These are phyloP conservation scores for Salvelinus alpinus DNA, from an alignment of 2,113 vertebrate species.

Conservation along the genomic window DNA sequence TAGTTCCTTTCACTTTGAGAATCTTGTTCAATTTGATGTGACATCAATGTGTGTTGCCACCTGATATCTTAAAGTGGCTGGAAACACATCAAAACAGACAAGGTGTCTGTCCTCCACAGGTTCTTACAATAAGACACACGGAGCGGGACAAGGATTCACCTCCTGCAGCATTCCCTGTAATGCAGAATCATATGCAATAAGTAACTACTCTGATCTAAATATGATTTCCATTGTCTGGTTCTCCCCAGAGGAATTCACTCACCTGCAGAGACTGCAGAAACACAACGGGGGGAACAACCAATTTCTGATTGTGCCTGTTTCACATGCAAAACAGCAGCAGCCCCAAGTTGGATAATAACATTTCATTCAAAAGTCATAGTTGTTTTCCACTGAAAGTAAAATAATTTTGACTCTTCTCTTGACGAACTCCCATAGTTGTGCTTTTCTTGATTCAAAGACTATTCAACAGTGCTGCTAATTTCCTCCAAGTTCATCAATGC, in stretches of 20 bases:
- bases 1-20: slow-evolving; percentile 45
- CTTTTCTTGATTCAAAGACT: slow-evolving; percentile 26
- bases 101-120: slow-evolving; percentile 74
- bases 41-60: slow-evolving; percentile 51
- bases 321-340: slow-evolving; percentile 63
- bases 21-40: slow-evolving; percentile 60
- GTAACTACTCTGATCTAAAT: slow-evolving; percentile 74
- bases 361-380: slow-evolving; percentile 33
- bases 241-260: slow-evolving; percentile 64
- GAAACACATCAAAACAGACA: slow-evolving; percentile 47
- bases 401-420: background rate
- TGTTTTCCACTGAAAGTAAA: slow-evolving; percentile 14
- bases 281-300: background rate
- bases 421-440: background rate
- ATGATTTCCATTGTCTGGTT: slow-evolving; percentile 61
- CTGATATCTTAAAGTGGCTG: slow-evolving; percentile 53
- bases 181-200: slow-evolving; percentile 81
- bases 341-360: slow-evolving; percentile 39
- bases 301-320: slow-evolving; percentile 40
- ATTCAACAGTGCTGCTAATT: slow-evolving; percentile 26
- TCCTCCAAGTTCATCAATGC: slow-evolving; percentile 44
- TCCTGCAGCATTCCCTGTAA: slow-evolving; percentile 81
- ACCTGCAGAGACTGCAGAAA: slow-evolving; percentile 61
- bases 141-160: slow-evolving; percentile 89
- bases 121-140: slow-evolving; percentile 82